Base-by-base conservation (phyloP, 2,888 invertebrate species). In the Heteropelma amictum region DNA sequence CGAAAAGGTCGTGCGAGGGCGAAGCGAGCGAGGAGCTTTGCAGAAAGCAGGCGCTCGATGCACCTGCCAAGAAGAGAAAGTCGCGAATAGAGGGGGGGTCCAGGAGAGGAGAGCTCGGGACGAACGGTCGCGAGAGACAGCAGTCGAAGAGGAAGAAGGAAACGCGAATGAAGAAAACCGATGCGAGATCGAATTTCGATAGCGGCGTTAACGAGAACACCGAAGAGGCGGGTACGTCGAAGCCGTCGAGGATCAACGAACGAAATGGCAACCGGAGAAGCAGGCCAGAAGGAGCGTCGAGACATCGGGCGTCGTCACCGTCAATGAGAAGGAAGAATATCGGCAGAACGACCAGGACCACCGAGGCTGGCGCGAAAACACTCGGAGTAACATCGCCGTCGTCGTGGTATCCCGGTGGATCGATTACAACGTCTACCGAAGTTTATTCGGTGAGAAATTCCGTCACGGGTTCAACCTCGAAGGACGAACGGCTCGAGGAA, bases 51-150 rank as follows among this genome's bases (percentile, higher is more conserved):
- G 81, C 81, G 0, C 81, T 85, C 2, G 83, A 87, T 60, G 81
- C 83, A 19, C 79, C 84, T 10, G 81, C 84, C 12, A 85, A 84
- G 76, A 89, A 89, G 81, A 79, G 86, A 54, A 89, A 91, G 84
- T 89, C 89, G 58, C 90, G 91, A 82, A 90, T 91, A 79, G 91
- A 91, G 76, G 21, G 14, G 12, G 12, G 38, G 12, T 12, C n/a
- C 12, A 4, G n/a, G n/a, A n/a, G n/a, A n/a, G n/a, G n/a, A n/a
- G n/a, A n/a, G n/a, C n/a, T n/a, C n/a, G n/a, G n/a, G n/a, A n/a
- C 2, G 17, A 14, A 28, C 30, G 10, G 8, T 17, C 3, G 28
- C 53, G 63, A 45, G 47, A 72, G 77, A 67, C 61, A 77, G 68
- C 78, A 77, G 70, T 77, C 78, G 78, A 78, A 40, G 47, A 81